Conservation (phyloP, 2,113 vertebrate genomes). For the Lepidothrix coronata region DNA sequence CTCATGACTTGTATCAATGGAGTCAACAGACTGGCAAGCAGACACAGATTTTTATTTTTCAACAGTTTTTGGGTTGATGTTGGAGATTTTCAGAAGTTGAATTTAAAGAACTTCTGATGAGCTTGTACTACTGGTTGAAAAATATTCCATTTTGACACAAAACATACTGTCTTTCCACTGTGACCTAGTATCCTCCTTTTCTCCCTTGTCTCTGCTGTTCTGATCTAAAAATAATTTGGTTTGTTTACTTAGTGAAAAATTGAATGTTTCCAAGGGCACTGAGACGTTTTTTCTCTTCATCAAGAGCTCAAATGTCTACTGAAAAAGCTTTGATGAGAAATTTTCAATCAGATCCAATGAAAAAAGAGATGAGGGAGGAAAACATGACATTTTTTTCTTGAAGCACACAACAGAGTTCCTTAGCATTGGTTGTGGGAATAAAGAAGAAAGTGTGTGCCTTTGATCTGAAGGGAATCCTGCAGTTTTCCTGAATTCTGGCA, state of each 20-base stretch:
- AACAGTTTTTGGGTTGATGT: not conserved
- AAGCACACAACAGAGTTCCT: not conserved
- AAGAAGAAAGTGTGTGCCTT: slow-evolving; percentile 32
- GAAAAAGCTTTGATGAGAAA: slow-evolving; percentile 41
- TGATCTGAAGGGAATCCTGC: slow-evolving; percentile 38
- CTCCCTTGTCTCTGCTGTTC: not conserved
- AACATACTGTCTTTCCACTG: not conserved
- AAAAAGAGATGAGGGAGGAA: slow-evolving; percentile 29
- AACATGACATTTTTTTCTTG: not conserved
- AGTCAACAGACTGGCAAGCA: not conserved
- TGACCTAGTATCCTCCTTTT: not conserved
- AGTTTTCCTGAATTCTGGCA: slow-evolving; percentile 42
- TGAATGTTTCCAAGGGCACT: slow-evolving; percentile 7
- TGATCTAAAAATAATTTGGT: slow-evolving; percentile 40
- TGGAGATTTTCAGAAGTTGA: not conserved
- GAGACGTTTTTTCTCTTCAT: slow-evolving; percentile 15
- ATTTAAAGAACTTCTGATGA: not conserved
- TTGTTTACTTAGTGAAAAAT: slow-evolving; percentile 49
- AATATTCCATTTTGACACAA: slow-evolving; percentile 8
- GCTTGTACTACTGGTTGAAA: not conserved
- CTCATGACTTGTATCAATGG: not conserved
- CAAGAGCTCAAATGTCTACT: not conserved
- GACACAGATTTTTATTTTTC: not conserved
- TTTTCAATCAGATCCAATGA: slow-evolving; percentile 1
- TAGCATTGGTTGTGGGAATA: not conserved